Percentiles rank a stretch among this genome's conserved stretches.
Evolutionary conservation across 1,140 invertebrate species (phyloP).

Genomic region (Apolygus lucorum): DNA sequence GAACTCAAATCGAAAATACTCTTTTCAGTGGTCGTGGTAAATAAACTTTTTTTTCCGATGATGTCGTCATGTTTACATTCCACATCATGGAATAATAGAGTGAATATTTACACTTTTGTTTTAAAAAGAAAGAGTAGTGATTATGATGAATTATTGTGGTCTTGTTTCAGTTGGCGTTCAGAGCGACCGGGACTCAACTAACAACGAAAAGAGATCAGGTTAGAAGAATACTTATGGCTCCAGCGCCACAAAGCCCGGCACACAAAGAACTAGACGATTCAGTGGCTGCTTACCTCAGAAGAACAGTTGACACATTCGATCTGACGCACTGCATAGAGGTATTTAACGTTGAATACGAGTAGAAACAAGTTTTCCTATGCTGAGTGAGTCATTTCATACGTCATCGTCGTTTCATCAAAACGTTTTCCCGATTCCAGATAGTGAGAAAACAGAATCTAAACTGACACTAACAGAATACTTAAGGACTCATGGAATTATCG

Average conservation of each 20-base stretch:
- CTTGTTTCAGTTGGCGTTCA: conserved; percentile 47
- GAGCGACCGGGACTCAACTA: conserved; percentile 46
- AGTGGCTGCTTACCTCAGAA: conserved; percentile 44
- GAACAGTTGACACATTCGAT: conserved; percentile 48
- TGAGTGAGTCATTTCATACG: no score
- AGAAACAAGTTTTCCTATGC: no score
- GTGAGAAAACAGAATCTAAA: no score
- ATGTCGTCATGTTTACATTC: no score
- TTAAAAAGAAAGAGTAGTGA: no score
- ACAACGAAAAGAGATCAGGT: conserved; percentile 45
- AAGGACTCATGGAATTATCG: no score
- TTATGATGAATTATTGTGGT: conserved; percentile 66
- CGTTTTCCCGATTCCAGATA: no score
- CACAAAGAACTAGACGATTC: conserved; percentile 43
- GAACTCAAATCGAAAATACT: conserved; percentile 88
- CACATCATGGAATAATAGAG: no score
- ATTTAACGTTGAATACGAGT: conserved; percentile 34
- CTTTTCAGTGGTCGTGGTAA: conserved; percentile 89
- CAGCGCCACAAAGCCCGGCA: conserved; percentile 34
- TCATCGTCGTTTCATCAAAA: no score
- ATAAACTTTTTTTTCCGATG: conserved; percentile 40
- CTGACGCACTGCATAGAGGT: conserved; percentile 48
- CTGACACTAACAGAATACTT: no score
- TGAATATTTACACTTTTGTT: no score
- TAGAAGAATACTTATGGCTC: conserved; percentile 45